Evolutionary conservation across 1,140 invertebrate species (phyloP).

Genomic region (Drosophila sproati): DNA sequence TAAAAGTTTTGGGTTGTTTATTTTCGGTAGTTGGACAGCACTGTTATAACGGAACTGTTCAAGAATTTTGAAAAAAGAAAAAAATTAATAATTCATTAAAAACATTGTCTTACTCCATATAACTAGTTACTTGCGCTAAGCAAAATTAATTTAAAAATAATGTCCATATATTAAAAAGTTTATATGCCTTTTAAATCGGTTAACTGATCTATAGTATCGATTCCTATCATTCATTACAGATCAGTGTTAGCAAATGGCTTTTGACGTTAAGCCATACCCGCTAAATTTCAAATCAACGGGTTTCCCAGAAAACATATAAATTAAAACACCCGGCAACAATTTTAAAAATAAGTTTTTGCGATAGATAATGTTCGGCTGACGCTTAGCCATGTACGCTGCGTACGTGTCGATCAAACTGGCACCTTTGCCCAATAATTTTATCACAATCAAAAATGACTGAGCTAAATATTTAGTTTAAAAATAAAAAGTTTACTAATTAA

Average conservation of each 20-base stretch:
- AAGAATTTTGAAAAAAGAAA: too few species aligned
- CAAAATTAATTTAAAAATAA: too few species aligned
- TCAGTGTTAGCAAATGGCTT: neutral
- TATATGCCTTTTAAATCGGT: too few species aligned
- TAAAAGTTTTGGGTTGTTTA: too few species aligned
- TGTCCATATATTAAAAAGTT: too few species aligned
- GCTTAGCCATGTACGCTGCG: neutral
- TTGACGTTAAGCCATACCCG: neutral
- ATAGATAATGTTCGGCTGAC: neutral
- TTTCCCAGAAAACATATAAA: neutral
- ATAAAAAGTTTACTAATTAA: slow-evolving; percentile 10
- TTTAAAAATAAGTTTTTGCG: neutral
- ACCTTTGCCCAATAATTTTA: neutral
- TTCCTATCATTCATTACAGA: neutral
- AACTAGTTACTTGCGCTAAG: too few species aligned
- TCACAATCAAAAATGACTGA: neutral
- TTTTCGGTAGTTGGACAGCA: too few species aligned
- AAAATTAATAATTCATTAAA: too few species aligned
- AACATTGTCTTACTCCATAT: too few species aligned
- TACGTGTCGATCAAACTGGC: slow-evolving; percentile 1
- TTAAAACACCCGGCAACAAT: neutral
- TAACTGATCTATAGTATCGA: neutral
- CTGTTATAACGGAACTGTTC: too few species aligned
- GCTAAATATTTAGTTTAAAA: neutral
- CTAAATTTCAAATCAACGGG: neutral